A percentile compares a stretch with the other conserved stretches of the same genome.
phyloP scores from a whole-genome alignment of 2,113 vertebrate species.

The Plectropomus leopardus region DNA sequence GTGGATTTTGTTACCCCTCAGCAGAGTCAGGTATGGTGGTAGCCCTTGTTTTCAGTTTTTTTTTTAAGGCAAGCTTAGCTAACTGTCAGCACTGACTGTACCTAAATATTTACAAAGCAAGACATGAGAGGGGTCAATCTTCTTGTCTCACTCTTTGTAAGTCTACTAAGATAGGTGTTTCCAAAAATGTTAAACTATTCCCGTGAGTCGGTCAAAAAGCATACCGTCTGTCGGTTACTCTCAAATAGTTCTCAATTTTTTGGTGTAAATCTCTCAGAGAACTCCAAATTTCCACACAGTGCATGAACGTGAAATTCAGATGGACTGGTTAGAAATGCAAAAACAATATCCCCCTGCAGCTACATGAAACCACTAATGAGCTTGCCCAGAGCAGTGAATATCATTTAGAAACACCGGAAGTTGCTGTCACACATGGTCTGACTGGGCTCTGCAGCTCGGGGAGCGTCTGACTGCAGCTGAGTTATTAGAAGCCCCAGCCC shows the following conservation, averaged over 20 bases:
- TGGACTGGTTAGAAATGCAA: not conserved
- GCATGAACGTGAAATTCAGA: not conserved
- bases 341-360: conserved; percentile 16
- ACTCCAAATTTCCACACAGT: not conserved
- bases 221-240: not conserved
- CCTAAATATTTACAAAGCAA: not conserved
- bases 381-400: conserved; percentile 31
- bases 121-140: not conserved
- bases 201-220: not conserved
- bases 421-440: conserved; percentile 41
- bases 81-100: not conserved
- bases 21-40: not conserved
- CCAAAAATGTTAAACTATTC: not conserved
- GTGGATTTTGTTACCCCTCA: not conserved
- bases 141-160: not conserved
- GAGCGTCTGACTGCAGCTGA: conserved; percentile 15
- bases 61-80: not conserved
- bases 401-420: conserved; percentile 21
- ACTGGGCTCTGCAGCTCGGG: conserved; percentile 17
- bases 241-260: too few relatives aligned
- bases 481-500: conserved; percentile 38
- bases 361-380: conserved; percentile 32
- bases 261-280: not conserved
- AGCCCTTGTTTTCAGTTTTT: not conserved
- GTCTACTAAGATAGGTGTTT: not conserved